Base-by-base conservation (phyloP, 2,113 vertebrate species). In the Spizaetus ornatus region DNA sequence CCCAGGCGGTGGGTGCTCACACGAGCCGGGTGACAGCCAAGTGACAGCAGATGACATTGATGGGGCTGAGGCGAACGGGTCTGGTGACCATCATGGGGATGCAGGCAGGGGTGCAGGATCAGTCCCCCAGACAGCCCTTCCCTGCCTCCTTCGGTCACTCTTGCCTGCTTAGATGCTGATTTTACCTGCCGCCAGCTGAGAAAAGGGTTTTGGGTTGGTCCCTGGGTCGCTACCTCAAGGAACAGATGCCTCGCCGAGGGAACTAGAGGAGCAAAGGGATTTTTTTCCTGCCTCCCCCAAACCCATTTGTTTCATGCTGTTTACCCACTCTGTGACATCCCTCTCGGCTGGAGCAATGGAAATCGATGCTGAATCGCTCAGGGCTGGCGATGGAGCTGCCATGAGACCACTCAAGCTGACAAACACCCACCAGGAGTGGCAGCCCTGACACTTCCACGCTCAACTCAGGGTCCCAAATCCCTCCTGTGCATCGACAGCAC, bases 401-500 rank as follows among this genome's bases (percentile, higher is more conserved):
- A 4, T 2, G 55, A 92, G 53, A 27, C 58, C 69, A 3, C 63
- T 88, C 34, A 3, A 15, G 65, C 55, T 48, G 61, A 74, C 48
- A 38, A 48, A 72, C 14, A 8, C 40, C 40, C 38, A 47, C 50
- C 29, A 10, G 63, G 9, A 56, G 67, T 69, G 63, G 67, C 34
- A 2, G 81, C 74, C 31, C 76, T 0, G 0, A 20, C 16, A 5
- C 20, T 9, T 23, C 84, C 27, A 15, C 0, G 1, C 55, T 34
- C 36, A 6, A 1, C n/a, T 12, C 63, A 2, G 58, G 17, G 40
- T 17, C 66, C 40, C 23, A 3, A 13, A 73, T 16, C 52, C 62
- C 22, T 59, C 38, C 56, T 1, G 40, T 11, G 8, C n/a, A 22
- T 3, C 5, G 2, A 5, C 32, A 55, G 61, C 50, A 18, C 67